Conservation (phyloP, 2,113 vertebrate species). For the Engraulis encrasicolus region DNA sequence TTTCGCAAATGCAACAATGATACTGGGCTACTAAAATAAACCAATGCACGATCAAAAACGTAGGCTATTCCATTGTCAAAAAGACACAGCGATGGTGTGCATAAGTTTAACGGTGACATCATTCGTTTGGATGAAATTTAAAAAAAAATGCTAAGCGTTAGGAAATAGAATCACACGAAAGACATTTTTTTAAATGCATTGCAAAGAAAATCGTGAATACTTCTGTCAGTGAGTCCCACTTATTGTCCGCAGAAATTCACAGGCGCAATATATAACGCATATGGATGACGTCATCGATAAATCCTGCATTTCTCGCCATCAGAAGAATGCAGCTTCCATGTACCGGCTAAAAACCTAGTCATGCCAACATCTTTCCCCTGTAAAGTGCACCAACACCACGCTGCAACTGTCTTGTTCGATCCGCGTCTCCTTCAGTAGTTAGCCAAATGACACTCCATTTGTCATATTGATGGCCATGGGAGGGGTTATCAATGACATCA, state of each 20-base stretch:
- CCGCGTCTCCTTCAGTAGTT: slow-evolving; percentile 2
- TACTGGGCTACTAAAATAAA: neutral
- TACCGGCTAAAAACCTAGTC: neutral
- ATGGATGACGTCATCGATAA: slow-evolving; percentile 20
- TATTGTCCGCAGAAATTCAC: neutral
- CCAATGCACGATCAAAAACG: neutral
- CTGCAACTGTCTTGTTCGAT: neutral
- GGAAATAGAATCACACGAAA: neutral
- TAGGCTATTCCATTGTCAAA: neutral
- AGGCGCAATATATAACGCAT: slow-evolving; percentile 20
- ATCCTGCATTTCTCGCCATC: slow-evolving; percentile 17
- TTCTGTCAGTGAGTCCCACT: slow-evolving; percentile 1
- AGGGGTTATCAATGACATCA: slow-evolving; percentile 23
- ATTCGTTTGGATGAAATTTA: neutral
- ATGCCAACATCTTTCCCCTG: neutral
- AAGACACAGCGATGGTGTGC: neutral
- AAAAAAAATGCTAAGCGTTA: neutral
- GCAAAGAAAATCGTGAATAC: neutral
- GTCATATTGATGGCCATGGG: slow-evolving; percentile 16
- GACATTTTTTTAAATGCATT: neutral
- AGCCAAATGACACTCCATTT: slow-evolving; percentile 15
- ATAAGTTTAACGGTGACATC: neutral
- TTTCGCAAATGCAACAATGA: neutral
- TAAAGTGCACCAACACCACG: neutral
- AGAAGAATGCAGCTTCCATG: neutral